Percentiles rank a stretch among this genome's conserved stretches.
Evolutionary conservation across 2,113 vertebrate species (phyloP).

Genomic region (Psammodynastes pulverulentus): DNA sequence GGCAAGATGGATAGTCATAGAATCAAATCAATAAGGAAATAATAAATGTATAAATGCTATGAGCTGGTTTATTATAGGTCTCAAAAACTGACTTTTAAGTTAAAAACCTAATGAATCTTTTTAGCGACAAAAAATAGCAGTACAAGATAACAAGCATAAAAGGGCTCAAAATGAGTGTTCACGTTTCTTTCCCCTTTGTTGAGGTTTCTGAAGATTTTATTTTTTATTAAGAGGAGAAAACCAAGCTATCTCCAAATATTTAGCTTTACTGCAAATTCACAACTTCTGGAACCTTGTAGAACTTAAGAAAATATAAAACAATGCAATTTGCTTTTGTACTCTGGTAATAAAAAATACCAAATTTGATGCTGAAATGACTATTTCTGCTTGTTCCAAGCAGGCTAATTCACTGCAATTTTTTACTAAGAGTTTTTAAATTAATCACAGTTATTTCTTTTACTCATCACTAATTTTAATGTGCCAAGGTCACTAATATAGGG

Average conservation of each 20-base stretch:
- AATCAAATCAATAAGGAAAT: not conserved
- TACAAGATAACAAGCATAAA: not conserved
- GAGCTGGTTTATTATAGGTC: not conserved
- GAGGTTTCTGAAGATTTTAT: not conserved
- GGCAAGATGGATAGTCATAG: not conserved
- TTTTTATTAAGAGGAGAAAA: not conserved
- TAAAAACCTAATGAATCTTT: not conserved
- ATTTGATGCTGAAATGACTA: not conserved
- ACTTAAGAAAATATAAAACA: not conserved
- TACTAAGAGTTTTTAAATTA: not conserved
- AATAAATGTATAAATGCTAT: not conserved
- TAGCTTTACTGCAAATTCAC: not conserved
- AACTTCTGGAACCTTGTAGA: not conserved
- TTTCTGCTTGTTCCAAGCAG: not conserved
- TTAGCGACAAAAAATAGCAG: too few species aligned
- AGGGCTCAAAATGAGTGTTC: not conserved
- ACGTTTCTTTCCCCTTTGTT: not conserved
- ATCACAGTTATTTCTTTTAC: not conserved
- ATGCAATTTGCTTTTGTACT: not conserved
- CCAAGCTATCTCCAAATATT: not conserved
- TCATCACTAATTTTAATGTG: not conserved
- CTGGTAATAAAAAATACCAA: not conserved
- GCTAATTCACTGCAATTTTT: not conserved
- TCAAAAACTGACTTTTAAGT: not conserved
- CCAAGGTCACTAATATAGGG: not conserved